phyloP scores from a whole-genome alignment of 2,113 vertebrate species.

The Trinectes maculatus region DNA sequence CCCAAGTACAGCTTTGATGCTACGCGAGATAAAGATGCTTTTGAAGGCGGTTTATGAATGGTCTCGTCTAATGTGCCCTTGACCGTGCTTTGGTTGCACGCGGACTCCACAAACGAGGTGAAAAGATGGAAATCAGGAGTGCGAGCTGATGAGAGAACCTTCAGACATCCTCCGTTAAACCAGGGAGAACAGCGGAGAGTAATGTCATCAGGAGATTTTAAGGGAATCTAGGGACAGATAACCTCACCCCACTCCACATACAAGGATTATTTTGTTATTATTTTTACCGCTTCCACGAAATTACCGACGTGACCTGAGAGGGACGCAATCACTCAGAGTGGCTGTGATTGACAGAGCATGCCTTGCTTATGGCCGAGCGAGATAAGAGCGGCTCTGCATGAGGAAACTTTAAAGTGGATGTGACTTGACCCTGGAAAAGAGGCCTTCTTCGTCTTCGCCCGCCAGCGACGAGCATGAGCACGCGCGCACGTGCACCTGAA shows the following conservation, averaged over 20 bases:
- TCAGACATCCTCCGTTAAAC: slow-evolving; percentile 21
- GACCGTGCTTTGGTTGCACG: too few species aligned
- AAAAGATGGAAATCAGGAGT: slow-evolving; percentile 10
- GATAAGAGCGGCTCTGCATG: slow-evolving; percentile 2
- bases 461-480: slow-evolving; percentile 18
- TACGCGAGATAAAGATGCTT: not conserved
- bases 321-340: slow-evolving; percentile 29
- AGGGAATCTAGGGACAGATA: slow-evolving; percentile 31
- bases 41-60: not conserved
- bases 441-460: not conserved
- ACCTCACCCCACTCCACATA: not conserved
- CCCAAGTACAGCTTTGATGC: not conserved
- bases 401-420: slow-evolving; percentile 14
- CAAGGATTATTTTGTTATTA: slow-evolving; percentile 35
- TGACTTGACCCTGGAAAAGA: slow-evolving; percentile 12
- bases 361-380: slow-evolving; percentile 11
- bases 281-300: slow-evolving; percentile 38
- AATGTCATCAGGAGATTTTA: slow-evolving; percentile 4
- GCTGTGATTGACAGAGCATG: slow-evolving; percentile 26
- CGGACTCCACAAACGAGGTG: too few species aligned
- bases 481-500: not conserved
- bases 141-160: slow-evolving; percentile 28
- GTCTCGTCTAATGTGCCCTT: not conserved
- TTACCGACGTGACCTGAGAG: slow-evolving; percentile 34
- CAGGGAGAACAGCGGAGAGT: not conserved